phyloP scores from a whole-genome alignment of 2,113 vertebrate genomes.

The Promerops cafer region DNA sequence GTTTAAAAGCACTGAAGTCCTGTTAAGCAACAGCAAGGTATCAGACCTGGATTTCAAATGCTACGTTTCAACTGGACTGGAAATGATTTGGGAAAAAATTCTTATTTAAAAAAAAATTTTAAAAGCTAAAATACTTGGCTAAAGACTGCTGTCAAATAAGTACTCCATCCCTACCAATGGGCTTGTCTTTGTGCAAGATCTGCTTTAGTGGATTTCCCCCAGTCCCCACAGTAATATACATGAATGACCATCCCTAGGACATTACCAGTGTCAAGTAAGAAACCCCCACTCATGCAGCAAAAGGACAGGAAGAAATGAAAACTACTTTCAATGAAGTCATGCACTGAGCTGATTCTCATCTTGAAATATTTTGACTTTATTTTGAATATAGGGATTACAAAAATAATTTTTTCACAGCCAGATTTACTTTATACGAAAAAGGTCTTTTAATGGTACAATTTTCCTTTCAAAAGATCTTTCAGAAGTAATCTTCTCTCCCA shows the following conservation, averaged over 20 bases:
- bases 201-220: background rate
- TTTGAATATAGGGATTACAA: background rate
- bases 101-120: background rate
- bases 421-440: background rate
- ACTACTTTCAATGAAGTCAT: background rate
- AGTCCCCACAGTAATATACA: background rate
- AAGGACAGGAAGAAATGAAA: background rate
- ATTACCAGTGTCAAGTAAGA: background rate
- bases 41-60: background rate
- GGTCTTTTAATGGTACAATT: background rate
- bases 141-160: background rate
- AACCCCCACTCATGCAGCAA: background rate
- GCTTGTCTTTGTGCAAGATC: background rate
- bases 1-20: background rate
- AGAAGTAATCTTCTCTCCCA: background rate
- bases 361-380: background rate
- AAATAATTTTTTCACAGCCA: background rate
- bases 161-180: rapidly evolving
- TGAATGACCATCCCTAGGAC: background rate
- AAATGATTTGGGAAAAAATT: background rate
- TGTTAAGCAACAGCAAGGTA: background rate
- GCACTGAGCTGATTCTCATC: background rate
- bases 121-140: background rate
- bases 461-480: background rate
- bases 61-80: background rate